Conservation (phyloP, 1,140 invertebrate genomes). For the Hypothenemus hampei region DNA sequence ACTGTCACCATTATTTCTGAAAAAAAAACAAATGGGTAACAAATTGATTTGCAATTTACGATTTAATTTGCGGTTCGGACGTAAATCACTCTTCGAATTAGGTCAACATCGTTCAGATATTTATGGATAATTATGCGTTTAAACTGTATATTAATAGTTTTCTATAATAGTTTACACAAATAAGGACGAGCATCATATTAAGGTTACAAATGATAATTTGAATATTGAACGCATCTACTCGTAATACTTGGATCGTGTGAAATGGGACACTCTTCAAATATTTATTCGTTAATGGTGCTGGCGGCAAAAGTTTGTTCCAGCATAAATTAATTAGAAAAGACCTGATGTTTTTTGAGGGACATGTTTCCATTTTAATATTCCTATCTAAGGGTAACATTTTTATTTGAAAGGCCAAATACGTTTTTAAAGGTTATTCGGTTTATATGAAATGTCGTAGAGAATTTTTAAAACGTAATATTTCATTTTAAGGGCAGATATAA, state of each 20-base stretch:
- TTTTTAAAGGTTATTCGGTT: not conserved
- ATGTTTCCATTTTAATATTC: conserved; percentile 1
- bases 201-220: not conserved
- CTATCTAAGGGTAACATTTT: not conserved
- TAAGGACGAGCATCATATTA: not conserved
- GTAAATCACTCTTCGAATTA: too few species aligned
- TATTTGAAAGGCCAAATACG: not conserved
- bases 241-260: not conserved
- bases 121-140: too few species aligned
- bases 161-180: not conserved
- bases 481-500: too few species aligned
- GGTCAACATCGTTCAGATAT: too few species aligned
- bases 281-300: not conserved
- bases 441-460: too few species aligned
- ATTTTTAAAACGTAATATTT: too few species aligned
- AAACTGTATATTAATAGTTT: too few species aligned
- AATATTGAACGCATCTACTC: not conserved
- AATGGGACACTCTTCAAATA: not conserved
- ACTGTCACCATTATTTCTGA: not conserved
- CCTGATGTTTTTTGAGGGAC: not conserved
- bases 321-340: not conserved
- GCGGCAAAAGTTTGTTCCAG: not conserved
- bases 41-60: too few species aligned
- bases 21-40: not conserved
- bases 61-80: too few species aligned